phyloP scores from a whole-genome alignment of 2,113 vertebrate species.

The Mesembrinibis cayennensis region DNA sequence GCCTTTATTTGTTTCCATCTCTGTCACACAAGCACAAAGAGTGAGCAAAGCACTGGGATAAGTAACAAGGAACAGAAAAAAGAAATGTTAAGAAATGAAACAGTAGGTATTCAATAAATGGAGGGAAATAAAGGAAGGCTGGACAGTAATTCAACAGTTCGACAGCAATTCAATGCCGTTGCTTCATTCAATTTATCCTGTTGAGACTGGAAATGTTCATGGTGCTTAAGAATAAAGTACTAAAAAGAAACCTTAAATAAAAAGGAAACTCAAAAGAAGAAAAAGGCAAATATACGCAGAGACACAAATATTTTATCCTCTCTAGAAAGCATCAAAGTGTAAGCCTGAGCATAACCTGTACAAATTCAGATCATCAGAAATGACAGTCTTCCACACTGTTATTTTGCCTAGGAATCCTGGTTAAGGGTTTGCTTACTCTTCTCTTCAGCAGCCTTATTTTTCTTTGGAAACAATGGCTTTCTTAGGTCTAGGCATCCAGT shows the following conservation, averaged over 20 bases:
- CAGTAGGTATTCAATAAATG: background rate
- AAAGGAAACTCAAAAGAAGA: background rate
- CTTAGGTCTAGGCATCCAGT: background rate
- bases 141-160: background rate
- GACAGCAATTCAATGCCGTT: background rate
- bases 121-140: background rate
- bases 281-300: background rate
- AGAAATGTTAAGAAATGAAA: background rate
- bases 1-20: background rate
- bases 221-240: background rate
- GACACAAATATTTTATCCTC: background rate
- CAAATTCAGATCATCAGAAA: background rate
- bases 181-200: background rate
- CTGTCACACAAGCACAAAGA: constrained; percentile 26
- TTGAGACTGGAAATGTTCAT: background rate
- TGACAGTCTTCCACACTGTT: background rate
- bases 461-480: background rate
- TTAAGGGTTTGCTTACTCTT: background rate
- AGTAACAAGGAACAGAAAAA: background rate
- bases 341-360: background rate
- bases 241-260: background rate
- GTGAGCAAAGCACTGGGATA: background rate
- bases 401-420: background rate
- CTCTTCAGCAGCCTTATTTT: background rate
- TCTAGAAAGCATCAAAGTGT: background rate